These are phyloP conservation scores for Petrosia ficiformis DNA, from an alignment of 37 sponge, comb jelly and placozoan species.

Conservation along the genomic window DNA sequence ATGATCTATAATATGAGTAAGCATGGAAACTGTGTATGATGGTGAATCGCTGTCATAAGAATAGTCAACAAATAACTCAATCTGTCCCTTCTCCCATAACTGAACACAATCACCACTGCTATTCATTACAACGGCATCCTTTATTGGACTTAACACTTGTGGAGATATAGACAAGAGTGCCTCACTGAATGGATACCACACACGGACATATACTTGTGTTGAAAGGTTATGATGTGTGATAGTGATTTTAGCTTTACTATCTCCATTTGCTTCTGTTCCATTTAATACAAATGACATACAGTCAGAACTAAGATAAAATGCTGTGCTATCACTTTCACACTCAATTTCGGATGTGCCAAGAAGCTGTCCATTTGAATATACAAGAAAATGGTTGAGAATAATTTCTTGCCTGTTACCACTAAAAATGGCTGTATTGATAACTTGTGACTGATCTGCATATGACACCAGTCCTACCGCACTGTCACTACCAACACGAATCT, in stretches of 20 bases:
- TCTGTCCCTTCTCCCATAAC: conserved; percentile 40
- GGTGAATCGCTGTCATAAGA: conserved; percentile 34
- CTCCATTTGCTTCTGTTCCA: conserved; percentile 43
- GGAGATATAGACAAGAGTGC: neutral
- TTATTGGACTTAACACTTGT: conserved; percentile 22
- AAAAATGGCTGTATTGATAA: conserved; percentile 77
- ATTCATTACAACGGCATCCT: conserved; percentile 36
- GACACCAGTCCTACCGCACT: conserved; percentile 52
- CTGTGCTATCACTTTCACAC: conserved; percentile 15
- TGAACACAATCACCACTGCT: conserved; percentile 39
- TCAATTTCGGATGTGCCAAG: neutral
- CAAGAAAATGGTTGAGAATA: conserved; percentile 7
- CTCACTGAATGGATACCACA: conserved; percentile 58
- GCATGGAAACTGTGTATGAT: conserved; percentile 14
- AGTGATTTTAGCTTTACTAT: conserved; percentile 10
- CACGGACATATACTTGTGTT: conserved; percentile 19
- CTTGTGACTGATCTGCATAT: conserved; percentile 56
- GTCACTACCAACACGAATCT: conserved; percentile 9
- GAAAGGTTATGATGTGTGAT: conserved; percentile 12
- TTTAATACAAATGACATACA: conserved; percentile 43
- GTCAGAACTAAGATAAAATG: conserved; percentile 22
- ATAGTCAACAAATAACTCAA: conserved; percentile 36
- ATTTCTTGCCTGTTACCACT: conserved; percentile 10
- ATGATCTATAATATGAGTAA: conserved; percentile 20
- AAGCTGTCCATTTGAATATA: conserved; percentile 16